A percentile compares a stretch with the other conserved stretches of the same genome.
Conservation (phyloP, 2,113 vertebrate genomes). For the Oncorhynchus tshawytscha region DNA sequence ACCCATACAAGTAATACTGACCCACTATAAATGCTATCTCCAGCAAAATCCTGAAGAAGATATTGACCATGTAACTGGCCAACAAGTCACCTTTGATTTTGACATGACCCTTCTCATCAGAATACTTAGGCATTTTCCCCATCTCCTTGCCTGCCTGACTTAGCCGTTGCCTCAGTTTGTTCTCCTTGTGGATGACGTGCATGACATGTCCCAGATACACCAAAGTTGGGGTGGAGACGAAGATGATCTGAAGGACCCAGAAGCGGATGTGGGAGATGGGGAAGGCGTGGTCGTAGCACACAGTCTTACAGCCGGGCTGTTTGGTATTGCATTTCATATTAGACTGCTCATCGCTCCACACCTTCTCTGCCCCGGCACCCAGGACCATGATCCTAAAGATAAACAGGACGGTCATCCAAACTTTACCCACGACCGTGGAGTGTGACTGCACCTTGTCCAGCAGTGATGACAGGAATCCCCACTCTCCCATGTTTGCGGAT, state of each 20-base stretch:
- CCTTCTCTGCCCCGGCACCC: conserved; percentile 79
- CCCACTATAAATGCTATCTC: conserved; percentile 82
- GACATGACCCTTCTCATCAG: conserved; percentile 73
- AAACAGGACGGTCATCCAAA: conserved; percentile 92
- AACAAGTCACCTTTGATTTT: conserved; percentile 77
- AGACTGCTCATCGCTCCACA: conserved; percentile 79
- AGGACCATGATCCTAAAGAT: conserved; percentile 84
- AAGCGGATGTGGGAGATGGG: conserved; percentile 86
- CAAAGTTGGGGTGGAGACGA: conserved; percentile 82
- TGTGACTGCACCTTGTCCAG: conserved; percentile 92
- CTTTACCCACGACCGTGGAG: conserved; percentile 85
- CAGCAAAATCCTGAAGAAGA: conserved; percentile 80
- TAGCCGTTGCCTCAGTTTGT: conserved; percentile 72
- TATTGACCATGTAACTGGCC: conserved; percentile 79
- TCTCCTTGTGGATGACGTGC: conserved; percentile 80
- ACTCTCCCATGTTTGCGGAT: conserved; percentile 84
- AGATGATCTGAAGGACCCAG: conserved; percentile 87
- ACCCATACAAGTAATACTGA: conserved; percentile 75
- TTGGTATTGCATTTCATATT: conserved; percentile 84
- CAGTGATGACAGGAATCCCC: conserved; percentile 83
- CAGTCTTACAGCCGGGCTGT: conserved; percentile 83
- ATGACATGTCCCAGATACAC: conserved; percentile 83
- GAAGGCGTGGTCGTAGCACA: conserved; percentile 84
- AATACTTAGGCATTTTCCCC: conserved; percentile 53
- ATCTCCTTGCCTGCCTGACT: conserved; percentile 32